Conservation (phyloP, 2,888 invertebrate species). For the Lymantria monacha region DNA sequence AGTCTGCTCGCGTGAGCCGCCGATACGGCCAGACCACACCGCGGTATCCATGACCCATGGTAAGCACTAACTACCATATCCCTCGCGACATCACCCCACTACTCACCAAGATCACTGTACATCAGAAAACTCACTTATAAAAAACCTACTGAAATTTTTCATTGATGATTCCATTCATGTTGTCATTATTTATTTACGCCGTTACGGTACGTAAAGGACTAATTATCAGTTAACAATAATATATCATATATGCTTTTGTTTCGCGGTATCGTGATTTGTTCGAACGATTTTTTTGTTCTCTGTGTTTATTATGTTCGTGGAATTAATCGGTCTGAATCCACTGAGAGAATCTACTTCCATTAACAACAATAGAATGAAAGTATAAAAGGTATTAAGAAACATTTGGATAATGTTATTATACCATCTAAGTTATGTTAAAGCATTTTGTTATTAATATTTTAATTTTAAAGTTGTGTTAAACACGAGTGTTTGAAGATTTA, state of each 20-base stretch:
- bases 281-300: conserved; percentile 29
- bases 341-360: conserved; percentile 37
- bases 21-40: conserved; percentile 52
- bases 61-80: conserved; percentile 57
- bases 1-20: conserved; percentile 77
- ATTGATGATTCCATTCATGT: conserved; percentile 55
- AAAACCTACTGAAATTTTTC: conserved; percentile 44
- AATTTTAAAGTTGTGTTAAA: conserved; percentile 13
- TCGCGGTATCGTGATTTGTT: conserved; percentile 27
- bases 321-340: too few species aligned
- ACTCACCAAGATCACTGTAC: conserved; percentile 12
- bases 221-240: conserved; percentile 41
- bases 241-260: conserved; percentile 12
- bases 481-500: conserved; percentile 13
- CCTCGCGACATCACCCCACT: conserved; percentile 31
- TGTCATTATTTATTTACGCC: conserved; percentile 70
- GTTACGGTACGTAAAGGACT: conserved; percentile 33
- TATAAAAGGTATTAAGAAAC: conserved; percentile 37
- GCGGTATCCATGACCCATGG: conserved; percentile 71
- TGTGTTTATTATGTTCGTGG: conserved; percentile 25
- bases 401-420: conserved; percentile 22
- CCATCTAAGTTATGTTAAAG: conserved; percentile 18
- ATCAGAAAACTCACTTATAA: conserved; percentile 6
- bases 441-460: conserved; percentile 15
- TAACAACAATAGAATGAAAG: conserved; percentile 46